Base-by-base conservation (phyloP, 2,113 vertebrate genomes). In the Halichoeres trimaculatus region DNA sequence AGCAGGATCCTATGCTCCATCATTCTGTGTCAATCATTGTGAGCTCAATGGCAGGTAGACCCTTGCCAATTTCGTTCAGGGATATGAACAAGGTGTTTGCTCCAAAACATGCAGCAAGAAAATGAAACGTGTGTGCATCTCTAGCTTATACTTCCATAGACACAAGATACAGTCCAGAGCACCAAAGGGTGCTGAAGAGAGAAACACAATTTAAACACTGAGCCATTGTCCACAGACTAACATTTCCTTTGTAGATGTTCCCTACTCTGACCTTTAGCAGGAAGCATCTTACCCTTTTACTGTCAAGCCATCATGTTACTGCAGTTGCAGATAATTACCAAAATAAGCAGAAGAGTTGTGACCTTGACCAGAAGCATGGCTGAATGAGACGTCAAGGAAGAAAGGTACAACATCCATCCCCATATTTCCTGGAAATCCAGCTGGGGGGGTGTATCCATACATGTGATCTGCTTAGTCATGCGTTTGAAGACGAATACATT, bases 351-450 rank as follows among this genome's bases (percentile, higher is more conserved):
- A 63, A 19, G 64, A 84, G 34, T 22, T 74, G 11, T 57, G 81
- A 85, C 82, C 84, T 68, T 74, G 30, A 69, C 74, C 64, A 84
- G 47, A 45, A n/a, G 13, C 51, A 67, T 53, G 11, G 57, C 41
- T 67, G 74, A 86, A 78, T 76, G 53, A 78, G 63, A 85, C 62
- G 68, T 72, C 79, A 78, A 65, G 59, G 50, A 55, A 78, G 53
- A 57, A 59, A 34, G 78, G 50, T 22, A 71, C 53, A 55, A 48
- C 53, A 88, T 87, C 77, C 76, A 71, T 86, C 85, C 85, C 22
- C 74, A 85, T 73, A 71, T 77, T 76, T 71, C 53, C 43, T 65
- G 1, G 5, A 80, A 38, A 85, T 70, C 40, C 61, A 62, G n/a
- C 40, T 52, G 47, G 43, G 78, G n/a, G 69, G 64, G 43, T 48